phyloP scores from a whole-genome alignment of 64 coral and sea anemone genomes.

The Astreopora myriophthalma region DNA sequence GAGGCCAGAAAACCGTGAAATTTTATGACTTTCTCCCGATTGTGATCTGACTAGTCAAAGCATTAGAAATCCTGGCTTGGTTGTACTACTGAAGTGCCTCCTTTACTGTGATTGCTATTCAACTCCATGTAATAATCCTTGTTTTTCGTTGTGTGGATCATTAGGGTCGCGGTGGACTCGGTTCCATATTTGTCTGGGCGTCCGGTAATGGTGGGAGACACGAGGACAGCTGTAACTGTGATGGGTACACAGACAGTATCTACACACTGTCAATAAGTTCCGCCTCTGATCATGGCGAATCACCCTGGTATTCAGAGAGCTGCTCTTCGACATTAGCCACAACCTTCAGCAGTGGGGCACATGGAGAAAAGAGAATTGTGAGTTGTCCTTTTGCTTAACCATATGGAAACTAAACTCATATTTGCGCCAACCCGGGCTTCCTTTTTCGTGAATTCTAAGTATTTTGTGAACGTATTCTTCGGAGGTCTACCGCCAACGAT shows the following conservation, averaged over 20 bases:
- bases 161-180: constrained; percentile 90
- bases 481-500: too few species aligned
- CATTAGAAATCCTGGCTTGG: too few species aligned
- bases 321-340: constrained; percentile 97
- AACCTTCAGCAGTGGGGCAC: constrained; percentile 95
- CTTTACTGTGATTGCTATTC: neutral
- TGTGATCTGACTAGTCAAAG: too few species aligned
- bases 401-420: neutral
- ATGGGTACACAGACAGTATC: constrained; percentile 96
- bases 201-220: constrained; percentile 97
- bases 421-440: too few species aligned
- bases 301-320: constrained; percentile 96
- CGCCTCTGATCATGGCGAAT: constrained; percentile 94
- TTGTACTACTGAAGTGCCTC: neutral
- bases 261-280: constrained; percentile 98
- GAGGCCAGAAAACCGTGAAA: too few species aligned
- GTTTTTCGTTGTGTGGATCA: neutral
- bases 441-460: too few species aligned
- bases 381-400: neutral
- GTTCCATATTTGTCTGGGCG: constrained; percentile 97
- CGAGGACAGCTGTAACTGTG: constrained; percentile 98
- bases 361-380: constrained; percentile 92
- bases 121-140: too few species aligned
- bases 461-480: too few species aligned
- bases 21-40: too few species aligned